Percentiles rank a stretch among this genome's conserved stretches.
Evolutionary conservation across 1,140 invertebrate species (phyloP).

Genomic region (Condylostylus longicornis): DNA sequence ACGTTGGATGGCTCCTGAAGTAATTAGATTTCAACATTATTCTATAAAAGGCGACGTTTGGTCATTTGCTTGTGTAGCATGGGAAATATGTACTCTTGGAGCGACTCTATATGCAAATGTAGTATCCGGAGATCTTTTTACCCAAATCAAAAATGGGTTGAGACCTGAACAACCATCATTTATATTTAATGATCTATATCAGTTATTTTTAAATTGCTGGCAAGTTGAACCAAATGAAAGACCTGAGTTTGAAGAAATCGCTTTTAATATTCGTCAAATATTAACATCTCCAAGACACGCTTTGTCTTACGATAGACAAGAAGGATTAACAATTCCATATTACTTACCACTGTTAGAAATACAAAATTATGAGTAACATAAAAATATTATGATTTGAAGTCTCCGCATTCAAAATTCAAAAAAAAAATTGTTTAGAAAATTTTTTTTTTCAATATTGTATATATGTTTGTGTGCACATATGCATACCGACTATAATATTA

Average conservation of each 20-base stretch:
- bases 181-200: constrained; percentile 61
- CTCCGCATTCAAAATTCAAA: too few species aligned
- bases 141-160: constrained; percentile 43
- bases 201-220: constrained; percentile 72
- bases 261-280: constrained; percentile 28
- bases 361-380: constrained; percentile 9
- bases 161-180: constrained; percentile 55
- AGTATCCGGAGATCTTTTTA: constrained; percentile 36
- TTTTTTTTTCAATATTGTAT: too few species aligned
- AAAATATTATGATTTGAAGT: too few species aligned
- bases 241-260: constrained; percentile 48
- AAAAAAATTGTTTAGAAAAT: too few species aligned
- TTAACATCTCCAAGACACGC: constrained; percentile 28
- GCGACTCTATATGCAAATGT: constrained; percentile 62
- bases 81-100: constrained; percentile 71
- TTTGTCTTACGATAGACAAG: constrained; percentile 21
- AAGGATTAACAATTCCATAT: constrained; percentile 15
- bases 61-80: constrained; percentile 65
- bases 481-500: too few species aligned
- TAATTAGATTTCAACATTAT: constrained; percentile 47
- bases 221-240: constrained; percentile 64
- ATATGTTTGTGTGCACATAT: too few species aligned
- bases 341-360: constrained; percentile 29
- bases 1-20: constrained; percentile 63
- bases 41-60: constrained; percentile 61